These are phyloP conservation scores for Cheumatopsyche charites DNA, from an alignment of 1,140 invertebrate genomes.

Conservation along the genomic window DNA sequence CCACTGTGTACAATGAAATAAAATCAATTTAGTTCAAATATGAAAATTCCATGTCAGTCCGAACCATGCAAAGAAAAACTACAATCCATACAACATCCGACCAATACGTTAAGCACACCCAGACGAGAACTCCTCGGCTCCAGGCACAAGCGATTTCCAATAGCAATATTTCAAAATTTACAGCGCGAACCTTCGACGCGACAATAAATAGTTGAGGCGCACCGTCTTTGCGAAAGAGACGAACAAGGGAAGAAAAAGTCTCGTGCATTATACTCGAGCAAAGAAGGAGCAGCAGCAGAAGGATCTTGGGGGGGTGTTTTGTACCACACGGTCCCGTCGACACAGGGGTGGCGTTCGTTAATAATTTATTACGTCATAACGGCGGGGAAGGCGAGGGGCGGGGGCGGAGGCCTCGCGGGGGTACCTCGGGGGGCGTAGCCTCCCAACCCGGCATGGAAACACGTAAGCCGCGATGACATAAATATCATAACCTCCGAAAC, in stretches of 20 bases:
- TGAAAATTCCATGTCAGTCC: too few relatives aligned
- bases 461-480: slow-evolving; percentile 30
- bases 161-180: too few relatives aligned
- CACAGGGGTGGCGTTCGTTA: slow-evolving; percentile 37
- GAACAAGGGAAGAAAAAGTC: background rate
- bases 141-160: too few relatives aligned
- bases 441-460: slow-evolving; percentile 26
- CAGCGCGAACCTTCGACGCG: too few relatives aligned
- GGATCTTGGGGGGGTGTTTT: slow-evolving; percentile 15
- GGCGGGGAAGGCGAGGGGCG: background rate
- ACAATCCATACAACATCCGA: too few relatives aligned
- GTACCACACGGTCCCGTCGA: slow-evolving; percentile 37
- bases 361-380: slow-evolving; percentile 42
- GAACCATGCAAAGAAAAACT: too few relatives aligned
- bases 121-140: too few relatives aligned
- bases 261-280: background rate
- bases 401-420: background rate
- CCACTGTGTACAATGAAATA: too few relatives aligned
- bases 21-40: too few relatives aligned
- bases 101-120: too few relatives aligned
- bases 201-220: background rate
- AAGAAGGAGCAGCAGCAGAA: background rate
- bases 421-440: background rate
- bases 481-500: slow-evolving; percentile 26
- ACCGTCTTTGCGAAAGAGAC: slow-evolving; percentile 6